A percentile compares a stretch with the other conserved stretches of the same genome.
phyloP scores from a whole-genome alignment of 2,113 vertebrate species.

The Pygoscelis adeliae region DNA sequence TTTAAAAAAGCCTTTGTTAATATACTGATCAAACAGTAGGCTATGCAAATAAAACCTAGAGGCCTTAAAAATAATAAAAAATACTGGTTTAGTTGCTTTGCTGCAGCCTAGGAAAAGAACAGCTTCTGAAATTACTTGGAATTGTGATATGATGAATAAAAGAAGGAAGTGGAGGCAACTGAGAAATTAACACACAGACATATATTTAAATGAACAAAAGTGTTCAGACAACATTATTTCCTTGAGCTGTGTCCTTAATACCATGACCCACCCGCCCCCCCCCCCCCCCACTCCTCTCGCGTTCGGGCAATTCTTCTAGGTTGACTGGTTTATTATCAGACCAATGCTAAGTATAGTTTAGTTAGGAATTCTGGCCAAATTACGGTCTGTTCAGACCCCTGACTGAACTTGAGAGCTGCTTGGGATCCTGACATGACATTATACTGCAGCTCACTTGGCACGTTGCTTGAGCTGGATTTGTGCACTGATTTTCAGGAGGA shows the following conservation, averaged over 20 bases:
- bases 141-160: background rate
- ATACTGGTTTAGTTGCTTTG: background rate
- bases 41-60: background rate
- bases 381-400: background rate
- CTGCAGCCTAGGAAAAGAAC: background rate
- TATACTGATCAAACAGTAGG: background rate
- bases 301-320: background rate
- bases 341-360: background rate
- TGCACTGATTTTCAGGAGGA: background rate
- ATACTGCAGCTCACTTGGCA: background rate
- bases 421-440: background rate
- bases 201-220: background rate
- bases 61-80: background rate
- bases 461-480: background rate
- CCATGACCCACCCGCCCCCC: accelerated
- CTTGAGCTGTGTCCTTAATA: background rate
- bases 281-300: no score
- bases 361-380: background rate
- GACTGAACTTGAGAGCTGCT: background rate
- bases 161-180: background rate
- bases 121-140: background rate
- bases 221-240: background rate
- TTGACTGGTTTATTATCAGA: background rate
- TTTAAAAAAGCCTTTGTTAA: background rate
- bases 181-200: background rate